Evolutionary conservation across 1,140 invertebrate genomes (phyloP), one percentile per base, ranked within the genome.

Genomic region (Lordiphosa mommai): DNA sequence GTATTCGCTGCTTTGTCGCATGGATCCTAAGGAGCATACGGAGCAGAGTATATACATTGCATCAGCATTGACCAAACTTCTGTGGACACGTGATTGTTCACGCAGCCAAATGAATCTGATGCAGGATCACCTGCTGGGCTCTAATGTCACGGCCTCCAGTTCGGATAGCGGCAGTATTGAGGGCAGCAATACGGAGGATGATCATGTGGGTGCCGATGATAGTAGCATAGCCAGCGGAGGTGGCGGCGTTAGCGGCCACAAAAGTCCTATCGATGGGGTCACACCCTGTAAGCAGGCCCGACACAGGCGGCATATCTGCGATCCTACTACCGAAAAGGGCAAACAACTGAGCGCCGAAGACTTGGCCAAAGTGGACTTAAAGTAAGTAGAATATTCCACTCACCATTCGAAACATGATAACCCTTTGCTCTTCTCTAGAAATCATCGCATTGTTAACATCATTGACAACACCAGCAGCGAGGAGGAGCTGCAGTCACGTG

Each of bases 1-100:
- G 0, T 96, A 97, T 72, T 93, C 93, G 55, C 89, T 98, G 12
- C 89, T 98, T 7, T 95, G 95, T 58, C 93, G 93, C 76, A 89
- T 98, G 61, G 96, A 97, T 71, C 94, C 96, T 0, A 95, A 95
- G 70, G 95, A 97, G 67, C 96, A 98, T 82, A 97, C 95, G 1
- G 97, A 98, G 90, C 96, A 97, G 90, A 98, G 96, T 67, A 91
- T 98, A 37, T 96, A 95, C 85, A 90, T 98, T 48, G 95, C 96
- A 1, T 97, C 96, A 1, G 95, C 96, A 4, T 87, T 98, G 30
- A 96, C 96, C 37, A 96, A 97, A 82, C 94, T 95, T 71, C 93
- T 97, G 82, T 97, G 96, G 96, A 94, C 94, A 3, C 93, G 94
- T 37, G 94, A 92, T 84, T 92, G 90, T 47, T 91, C 53, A 89